phyloP scores from a whole-genome alignment of 2,113 vertebrate genomes.

The Tursiops truncatus region DNA sequence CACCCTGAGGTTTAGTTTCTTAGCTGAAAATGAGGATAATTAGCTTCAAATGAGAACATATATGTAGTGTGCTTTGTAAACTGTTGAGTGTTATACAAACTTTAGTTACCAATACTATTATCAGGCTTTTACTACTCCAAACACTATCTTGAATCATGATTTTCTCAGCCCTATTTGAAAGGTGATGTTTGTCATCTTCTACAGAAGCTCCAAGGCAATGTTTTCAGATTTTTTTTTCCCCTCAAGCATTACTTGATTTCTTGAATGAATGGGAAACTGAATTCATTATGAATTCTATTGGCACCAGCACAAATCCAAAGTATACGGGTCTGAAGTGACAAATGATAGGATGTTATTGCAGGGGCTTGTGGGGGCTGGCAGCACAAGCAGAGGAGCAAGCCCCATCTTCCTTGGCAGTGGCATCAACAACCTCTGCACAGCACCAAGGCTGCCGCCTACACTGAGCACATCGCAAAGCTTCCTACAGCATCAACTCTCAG shows the following conservation, averaged over 20 bases:
- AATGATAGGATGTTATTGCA: conserved; percentile 1
- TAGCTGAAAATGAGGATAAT: background rate
- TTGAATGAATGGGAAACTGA: conserved; percentile 42
- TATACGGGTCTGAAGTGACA: conserved; percentile 47
- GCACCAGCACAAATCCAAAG: conserved; percentile 19
- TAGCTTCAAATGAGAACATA: background rate
- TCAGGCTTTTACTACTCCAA: background rate
- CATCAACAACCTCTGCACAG: background rate
- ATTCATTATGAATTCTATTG: conserved; percentile 48
- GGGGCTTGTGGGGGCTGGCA: background rate
- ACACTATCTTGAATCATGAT: background rate
- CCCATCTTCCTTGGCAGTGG: background rate
- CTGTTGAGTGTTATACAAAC: background rate
- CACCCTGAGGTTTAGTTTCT: background rate
- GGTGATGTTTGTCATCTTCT: background rate
- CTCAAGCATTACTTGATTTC: conserved; percentile 6
- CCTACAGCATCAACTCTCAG: background rate
- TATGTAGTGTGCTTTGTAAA: background rate
- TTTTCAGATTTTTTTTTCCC: background rate
- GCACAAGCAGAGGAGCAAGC: background rate
- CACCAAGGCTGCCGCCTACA: background rate
- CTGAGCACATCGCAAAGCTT: background rate
- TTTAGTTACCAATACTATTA: background rate
- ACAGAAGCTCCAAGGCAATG: background rate
- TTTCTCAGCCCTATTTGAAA: background rate